phyloP scores from a whole-genome alignment of 2,113 vertebrate species.

The Varanus salvator region DNA sequence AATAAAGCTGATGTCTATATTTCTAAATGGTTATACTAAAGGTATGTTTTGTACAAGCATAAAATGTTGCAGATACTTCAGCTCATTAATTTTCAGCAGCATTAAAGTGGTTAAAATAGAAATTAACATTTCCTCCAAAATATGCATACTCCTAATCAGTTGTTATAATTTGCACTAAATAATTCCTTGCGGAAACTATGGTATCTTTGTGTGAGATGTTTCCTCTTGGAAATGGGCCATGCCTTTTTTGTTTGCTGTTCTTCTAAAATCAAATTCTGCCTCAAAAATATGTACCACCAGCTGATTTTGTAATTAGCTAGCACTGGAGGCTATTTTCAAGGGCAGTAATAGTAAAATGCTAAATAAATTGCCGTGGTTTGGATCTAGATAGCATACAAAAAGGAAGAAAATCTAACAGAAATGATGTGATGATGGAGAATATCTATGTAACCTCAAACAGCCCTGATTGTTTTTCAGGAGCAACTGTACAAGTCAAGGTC shows the following conservation, averaged over 20 bases:
- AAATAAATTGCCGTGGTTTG: constrained; percentile 25
- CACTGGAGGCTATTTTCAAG: constrained; percentile 8
- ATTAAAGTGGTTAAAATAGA: not conserved
- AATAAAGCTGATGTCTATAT: not conserved
- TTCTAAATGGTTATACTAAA: not conserved
- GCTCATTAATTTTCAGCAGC: constrained; percentile 1
- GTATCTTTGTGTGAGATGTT: not conserved
- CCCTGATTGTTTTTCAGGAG: not conserved
- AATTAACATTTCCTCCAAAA: constrained; percentile 9
- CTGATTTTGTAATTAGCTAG: constrained; percentile 20
- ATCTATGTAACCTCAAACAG: constrained; percentile 7
- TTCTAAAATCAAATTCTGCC: constrained; percentile 2
- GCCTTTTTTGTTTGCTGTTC: constrained; percentile 5
- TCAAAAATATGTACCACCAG: constrained; percentile 9
- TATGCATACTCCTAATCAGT: not conserved
- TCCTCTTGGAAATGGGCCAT: not conserved
- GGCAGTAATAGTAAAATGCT: constrained; percentile 20
- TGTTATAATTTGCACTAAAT: not conserved
- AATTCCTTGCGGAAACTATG: not conserved
- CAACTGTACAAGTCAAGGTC: not conserved
- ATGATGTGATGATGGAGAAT: not conserved
- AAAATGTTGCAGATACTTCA: not conserved
- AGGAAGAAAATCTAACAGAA: not conserved
- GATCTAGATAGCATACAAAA: not conserved
- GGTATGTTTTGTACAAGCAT: not conserved